Base-by-base conservation (phyloP, 2,797 vertebrate species). In the Tadarida brasiliensis region DNA sequence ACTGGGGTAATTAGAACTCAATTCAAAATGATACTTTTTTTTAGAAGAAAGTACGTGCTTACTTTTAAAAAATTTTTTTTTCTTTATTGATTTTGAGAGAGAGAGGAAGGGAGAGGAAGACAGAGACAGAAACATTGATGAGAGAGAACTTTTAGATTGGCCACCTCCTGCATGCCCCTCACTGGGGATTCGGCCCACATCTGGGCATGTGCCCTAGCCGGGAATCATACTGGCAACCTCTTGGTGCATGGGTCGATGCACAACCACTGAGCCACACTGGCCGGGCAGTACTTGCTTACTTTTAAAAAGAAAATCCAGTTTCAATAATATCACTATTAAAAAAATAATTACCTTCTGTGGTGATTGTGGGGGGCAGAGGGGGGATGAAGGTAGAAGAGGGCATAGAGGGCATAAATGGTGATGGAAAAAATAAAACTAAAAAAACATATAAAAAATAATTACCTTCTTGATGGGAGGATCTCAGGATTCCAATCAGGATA, bases 401-500 rank as follows among this genome's bases (percentile, higher is more conserved):
- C 65, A 68, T 68, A 68, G 17, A 35, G 65, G n/a, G 17, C 8
- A 68, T 68, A 68, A 33, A 35, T 1, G 19, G 17, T 10, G 2
- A n/a, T 68, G n/a, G 17, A 20, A 68, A 35, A 68, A 68, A 35
- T 33, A 65, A 44, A 44, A 44, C n/a, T n/a, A 61, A 65, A 65
- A 9, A 68, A 33, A 35, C 33, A 44, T 44, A 44, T 44, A 63
- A 87, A 90, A 73, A 70, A 85, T 49, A 91, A 91, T 97, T 99
- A 99, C 99, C 99, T 99, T 97, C 97, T 97, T 51, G 98, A 96
- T 54, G 98, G 88, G 30, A 98, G 94, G 7, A 99, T 97, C 87
- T 99, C 98, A 0, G 99, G 99, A 97, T 99, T 99, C 99, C 99
- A 99, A 1, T 99, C 98, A 0, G 99, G 99, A 76, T 99, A 99